Base-by-base conservation (phyloP, 2,113 vertebrate genomes). In the Sciurus niger region DNA sequence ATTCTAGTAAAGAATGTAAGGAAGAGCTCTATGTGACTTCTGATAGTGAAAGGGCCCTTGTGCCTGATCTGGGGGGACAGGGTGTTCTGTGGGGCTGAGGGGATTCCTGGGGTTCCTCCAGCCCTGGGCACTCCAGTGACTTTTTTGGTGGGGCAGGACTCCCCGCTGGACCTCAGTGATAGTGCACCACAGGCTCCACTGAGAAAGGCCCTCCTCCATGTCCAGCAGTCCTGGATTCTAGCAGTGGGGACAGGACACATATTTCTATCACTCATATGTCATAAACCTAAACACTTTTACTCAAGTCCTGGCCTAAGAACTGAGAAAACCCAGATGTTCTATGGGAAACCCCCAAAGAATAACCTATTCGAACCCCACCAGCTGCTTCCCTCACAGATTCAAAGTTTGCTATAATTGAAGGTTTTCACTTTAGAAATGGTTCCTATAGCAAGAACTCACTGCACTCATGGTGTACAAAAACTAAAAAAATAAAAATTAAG, bases 41-140 rank as follows among this genome's bases (percentile, higher is more conserved):
- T 16, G 32, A 37, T 8, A 13, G n/a, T 10, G 17, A 18, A 14
- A 92, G 24, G 18, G 65, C 53, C 67, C n/a, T 8, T 20, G 6
- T 63, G 74, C 86, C 48, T 58, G 55, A 58, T 20, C 20, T 58
- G 4, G 40, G 3, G 8, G 40, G 40, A 4, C 24, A 11, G 12
- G n/a, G 24, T 12, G 9, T 43, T 1, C 18, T 3, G 6, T 3
- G 0, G 0, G 2, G 16, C 34, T 37, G 20, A 16, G 34, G 37
- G 34, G 73, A 1, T 20, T 22, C 14, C 92, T 37, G 48, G 8
- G 48, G 9, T 32, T 14, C 65, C 65, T 68, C 53, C 17, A 43
- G 37, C 24, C 34, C 51, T 22, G 37, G 28, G 55, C 25, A 14
- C 11, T 28, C 0, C 0, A 37, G 55, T 28, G 10, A 24, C 55